Evolutionary conservation across 2,113 vertebrate genomes (phyloP).

Genomic region (Scalopus aquaticus): DNA sequence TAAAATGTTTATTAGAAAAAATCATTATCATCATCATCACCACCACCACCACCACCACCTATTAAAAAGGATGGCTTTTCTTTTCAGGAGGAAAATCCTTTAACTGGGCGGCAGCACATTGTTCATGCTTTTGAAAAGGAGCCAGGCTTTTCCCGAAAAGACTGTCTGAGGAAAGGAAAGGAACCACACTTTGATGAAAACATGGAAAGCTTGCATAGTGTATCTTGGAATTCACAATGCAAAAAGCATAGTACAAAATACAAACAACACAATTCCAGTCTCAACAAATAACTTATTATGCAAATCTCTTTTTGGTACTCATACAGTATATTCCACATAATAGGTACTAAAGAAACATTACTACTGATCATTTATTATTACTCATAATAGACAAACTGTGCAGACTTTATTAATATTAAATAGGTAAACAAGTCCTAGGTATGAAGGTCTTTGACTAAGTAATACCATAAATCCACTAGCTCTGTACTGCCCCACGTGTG

Average conservation of each 20-base stretch:
- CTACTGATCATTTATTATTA: neutral
- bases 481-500: neutral
- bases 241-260: slow-evolving; percentile 13
- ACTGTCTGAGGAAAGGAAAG: neutral
- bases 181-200: neutral
- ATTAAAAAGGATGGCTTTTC: neutral
- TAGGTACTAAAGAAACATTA: neutral
- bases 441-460: slow-evolving; percentile 10
- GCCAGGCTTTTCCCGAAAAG: neutral
- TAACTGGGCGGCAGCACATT: neutral
- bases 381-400: neutral
- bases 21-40: neutral
- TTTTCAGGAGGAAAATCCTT: slow-evolving; percentile 44
- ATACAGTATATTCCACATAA: neutral
- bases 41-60: neutral
- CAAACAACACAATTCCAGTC: neutral
- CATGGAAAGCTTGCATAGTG: neutral
- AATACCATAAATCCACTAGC: neutral
- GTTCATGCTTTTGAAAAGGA: slow-evolving; percentile 10
- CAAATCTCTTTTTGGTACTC: neutral
- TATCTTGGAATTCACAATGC: neutral
- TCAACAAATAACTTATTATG: neutral
- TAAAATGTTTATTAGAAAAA: neutral
- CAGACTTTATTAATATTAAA: neutral
- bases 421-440: neutral